Base-by-base conservation (phyloP, 2,888 invertebrate genomes). In the Sericinus montela region DNA sequence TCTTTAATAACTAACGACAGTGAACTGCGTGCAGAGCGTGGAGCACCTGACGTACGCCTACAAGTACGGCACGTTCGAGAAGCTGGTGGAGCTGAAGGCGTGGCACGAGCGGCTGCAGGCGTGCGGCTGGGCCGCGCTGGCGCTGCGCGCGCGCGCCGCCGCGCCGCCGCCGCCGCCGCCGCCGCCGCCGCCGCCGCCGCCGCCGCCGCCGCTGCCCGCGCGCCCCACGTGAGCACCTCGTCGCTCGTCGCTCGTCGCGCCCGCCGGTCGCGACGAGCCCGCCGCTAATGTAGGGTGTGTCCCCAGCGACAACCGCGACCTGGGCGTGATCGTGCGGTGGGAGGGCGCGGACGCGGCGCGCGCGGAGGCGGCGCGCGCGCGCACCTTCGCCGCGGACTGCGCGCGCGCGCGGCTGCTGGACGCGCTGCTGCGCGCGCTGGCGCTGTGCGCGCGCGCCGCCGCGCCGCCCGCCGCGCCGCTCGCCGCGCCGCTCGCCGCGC, bases 21-120 rank as follows among this genome's bases (percentile, higher is more conserved):
- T n/a, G 19, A 2, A 19, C 5, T 19, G 32, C n/a, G 69, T 75
- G 42, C 88, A 96, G 95, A 95, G 96, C 65, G 92, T 96, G 40
- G 98, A 98, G 76, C 96, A 97, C 75, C 90, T 98, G 45, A 95
- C 97, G 19, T 93, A 95, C 67, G 95, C 96, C 7, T 98, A 98
- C 87, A 97, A 98, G 72, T 98, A 94, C 80, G 98, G 98, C 9
- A 97, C 98, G 37, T 98, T 98, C 86, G 93, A 94, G 59, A 97
- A 98, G 90, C 91, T 98, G 58, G 93, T 94, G 60, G 98, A 98
- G 78, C 95, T 98, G 73, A 93, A 95, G 65, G 93, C 94, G 68
- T 95, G 98, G 75, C 91, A 94, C 62, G 93, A 94, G 62, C 91
- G 95, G 41, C 84, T 98, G 52, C 93, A 94, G 61, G 93, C 94